These are phyloP conservation scores for Callipepla squamata DNA, from an alignment of 2,113 vertebrate species.

Conservation along the genomic window DNA sequence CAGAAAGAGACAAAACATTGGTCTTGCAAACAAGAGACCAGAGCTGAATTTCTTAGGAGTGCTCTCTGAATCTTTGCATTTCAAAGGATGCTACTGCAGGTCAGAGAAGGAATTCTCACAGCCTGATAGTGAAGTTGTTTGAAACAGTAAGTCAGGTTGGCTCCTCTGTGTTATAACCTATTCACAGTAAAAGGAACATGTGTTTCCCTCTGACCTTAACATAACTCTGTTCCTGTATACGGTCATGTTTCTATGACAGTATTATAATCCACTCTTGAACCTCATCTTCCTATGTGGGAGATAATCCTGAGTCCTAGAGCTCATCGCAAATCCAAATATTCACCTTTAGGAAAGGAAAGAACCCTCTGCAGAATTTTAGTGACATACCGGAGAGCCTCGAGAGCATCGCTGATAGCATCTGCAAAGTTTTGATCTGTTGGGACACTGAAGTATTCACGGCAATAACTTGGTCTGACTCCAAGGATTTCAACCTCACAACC, in stretches of 20 bases:
- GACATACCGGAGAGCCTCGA: constrained; percentile 84
- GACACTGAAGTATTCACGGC: constrained; percentile 85
- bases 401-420: constrained; percentile 81
- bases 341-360: background rate
- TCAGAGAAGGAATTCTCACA: background rate
- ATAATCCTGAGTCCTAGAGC: background rate
- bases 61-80: background rate
- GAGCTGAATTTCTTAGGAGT: background rate
- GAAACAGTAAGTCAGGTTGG: background rate
- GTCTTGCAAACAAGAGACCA: background rate
- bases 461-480: constrained; percentile 85
- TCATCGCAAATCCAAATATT: background rate
- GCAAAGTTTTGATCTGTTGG: constrained; percentile 86
- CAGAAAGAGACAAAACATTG: background rate
- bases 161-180: background rate
- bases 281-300: background rate
- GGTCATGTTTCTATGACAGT: background rate
- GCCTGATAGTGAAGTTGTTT: background rate
- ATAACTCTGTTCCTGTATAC: background rate
- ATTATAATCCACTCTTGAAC: background rate
- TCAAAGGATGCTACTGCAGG: background rate
- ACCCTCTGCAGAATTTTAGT: accelerated
- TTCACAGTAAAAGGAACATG: background rate
- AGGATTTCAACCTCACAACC: constrained; percentile 96
- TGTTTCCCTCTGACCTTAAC: background rate